A percentile compares a stretch with the other conserved stretches of the same genome.
phyloP scores from a whole-genome alignment of 2,888 invertebrate species.

The Xanthia togata region DNA sequence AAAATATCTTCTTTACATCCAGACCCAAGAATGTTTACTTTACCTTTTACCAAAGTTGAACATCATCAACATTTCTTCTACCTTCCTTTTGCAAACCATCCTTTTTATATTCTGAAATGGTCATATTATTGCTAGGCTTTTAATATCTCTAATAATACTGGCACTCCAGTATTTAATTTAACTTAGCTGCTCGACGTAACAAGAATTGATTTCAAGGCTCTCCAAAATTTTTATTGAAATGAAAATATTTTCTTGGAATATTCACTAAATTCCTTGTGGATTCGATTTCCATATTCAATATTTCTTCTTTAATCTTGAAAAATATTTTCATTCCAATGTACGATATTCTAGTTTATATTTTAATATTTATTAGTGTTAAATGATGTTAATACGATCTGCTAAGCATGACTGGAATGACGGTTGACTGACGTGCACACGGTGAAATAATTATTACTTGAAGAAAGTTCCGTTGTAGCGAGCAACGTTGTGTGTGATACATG shows the following conservation, averaged over 20 bases:
- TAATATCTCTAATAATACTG: background rate
- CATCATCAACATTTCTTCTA: background rate
- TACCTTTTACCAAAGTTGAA: too few relatives aligned
- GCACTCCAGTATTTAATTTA: background rate
- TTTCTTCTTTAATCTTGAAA: background rate
- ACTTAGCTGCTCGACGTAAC: slow-evolving; percentile 11
- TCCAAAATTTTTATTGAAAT: slow-evolving; percentile 20
- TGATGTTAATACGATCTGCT: slow-evolving; percentile 59
- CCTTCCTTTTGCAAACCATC: background rate
- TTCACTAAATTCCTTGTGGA: background rate
- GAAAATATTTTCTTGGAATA: slow-evolving; percentile 26
- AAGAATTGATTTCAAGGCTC: slow-evolving; percentile 33
- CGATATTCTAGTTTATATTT: background rate
- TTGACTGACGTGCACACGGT: slow-evolving; percentile 65
- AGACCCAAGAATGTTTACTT: background rate
- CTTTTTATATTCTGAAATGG: background rate
- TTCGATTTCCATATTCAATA: background rate
- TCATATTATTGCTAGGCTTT: slow-evolving; percentile 23
- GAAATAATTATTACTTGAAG: slow-evolving; percentile 54
- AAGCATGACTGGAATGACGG: slow-evolving; percentile 73
- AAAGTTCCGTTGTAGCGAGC: slow-evolving; percentile 53
- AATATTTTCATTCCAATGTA: slow-evolving; percentile 31
- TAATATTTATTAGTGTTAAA: slow-evolving; percentile 29
- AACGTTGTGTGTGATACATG: background rate
- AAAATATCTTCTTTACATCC: background rate